Conservation (phyloP, 2,888 invertebrate genomes). For the Bhutanitis thaidina region DNA sequence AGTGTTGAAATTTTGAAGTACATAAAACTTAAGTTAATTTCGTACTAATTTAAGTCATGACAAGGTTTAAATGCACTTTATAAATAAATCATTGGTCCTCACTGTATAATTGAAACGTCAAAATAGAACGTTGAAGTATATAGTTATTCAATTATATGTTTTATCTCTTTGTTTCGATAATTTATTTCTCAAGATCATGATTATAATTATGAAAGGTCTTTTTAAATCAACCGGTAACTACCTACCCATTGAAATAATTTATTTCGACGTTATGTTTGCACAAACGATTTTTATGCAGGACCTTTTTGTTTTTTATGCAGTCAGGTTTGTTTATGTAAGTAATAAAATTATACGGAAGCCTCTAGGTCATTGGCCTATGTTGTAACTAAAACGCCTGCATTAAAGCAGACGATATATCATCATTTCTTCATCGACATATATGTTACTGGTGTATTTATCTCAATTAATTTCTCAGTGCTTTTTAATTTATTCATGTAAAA, state of each 20-base stretch:
- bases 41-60: conserved; percentile 31
- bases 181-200: background rate
- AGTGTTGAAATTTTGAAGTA: no score
- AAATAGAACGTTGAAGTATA: background rate
- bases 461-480: background rate
- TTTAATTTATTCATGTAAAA: background rate
- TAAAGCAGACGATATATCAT: background rate
- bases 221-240: conserved; percentile 19
- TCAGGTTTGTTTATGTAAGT: background rate
- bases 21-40: conserved; percentile 25
- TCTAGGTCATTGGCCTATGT: conserved; percentile 1
- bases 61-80: conserved; percentile 34
- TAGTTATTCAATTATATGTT: background rate
- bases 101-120: conserved; percentile 41
- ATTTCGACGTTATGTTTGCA: conserved; percentile 22
- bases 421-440: no score
- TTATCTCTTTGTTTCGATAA: background rate
- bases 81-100: conserved; percentile 28
- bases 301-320: conserved; percentile 8
- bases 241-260: conserved; percentile 5
- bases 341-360: conserved; percentile 8
- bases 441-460: no score
- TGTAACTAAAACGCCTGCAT: background rate
- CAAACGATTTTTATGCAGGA: conserved; percentile 1
- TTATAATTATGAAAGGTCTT: background rate